Percentiles rank a stretch among this genome's conserved stretches.
These are phyloP conservation scores for Caenorhabditis latens DNA, from an alignment of 1,140 invertebrate species.

Conservation along the genomic window DNA sequence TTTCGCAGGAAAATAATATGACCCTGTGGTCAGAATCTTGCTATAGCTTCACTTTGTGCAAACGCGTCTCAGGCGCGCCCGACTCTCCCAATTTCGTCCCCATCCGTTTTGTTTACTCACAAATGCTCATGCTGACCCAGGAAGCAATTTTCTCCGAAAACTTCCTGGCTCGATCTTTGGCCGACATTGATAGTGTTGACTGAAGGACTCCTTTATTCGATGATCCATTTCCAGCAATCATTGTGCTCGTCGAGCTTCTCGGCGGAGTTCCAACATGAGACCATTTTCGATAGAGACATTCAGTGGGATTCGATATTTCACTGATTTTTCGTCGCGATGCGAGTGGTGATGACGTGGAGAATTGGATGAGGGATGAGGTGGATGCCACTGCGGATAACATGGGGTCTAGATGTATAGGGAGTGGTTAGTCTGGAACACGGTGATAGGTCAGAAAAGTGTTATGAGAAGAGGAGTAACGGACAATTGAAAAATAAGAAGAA, in stretches of 20 bases:
- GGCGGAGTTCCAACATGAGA: conserved; percentile 23
- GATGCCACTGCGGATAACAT: conserved; percentile 29
- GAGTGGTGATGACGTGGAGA: background rate
- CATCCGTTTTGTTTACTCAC: background rate
- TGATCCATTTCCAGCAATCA: background rate
- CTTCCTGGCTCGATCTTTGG: conserved; percentile 32
- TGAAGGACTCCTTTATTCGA: background rate
- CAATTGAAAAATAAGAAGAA: background rate
- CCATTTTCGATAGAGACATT: conserved; percentile 39
- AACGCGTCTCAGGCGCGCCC: too few relatives aligned
- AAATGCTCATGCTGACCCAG: conserved; percentile 51
- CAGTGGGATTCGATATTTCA: conserved; percentile 29
- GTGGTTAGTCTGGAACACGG: background rate
- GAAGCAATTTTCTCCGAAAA: conserved; percentile 36
- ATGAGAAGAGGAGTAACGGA: background rate
- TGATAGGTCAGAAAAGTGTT: background rate
- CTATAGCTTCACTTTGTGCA: too few relatives aligned
- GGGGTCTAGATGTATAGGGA: background rate
- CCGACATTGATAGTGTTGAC: conserved; percentile 38
- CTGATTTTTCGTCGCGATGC: conserved; percentile 9
- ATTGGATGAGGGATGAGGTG: conserved; percentile 37
- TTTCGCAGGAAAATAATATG: too few relatives aligned
- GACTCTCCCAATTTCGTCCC: too few relatives aligned
- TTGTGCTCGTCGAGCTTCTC: conserved; percentile 17
- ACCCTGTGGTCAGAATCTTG: too few relatives aligned